Evolutionary conservation across 2,888 invertebrate genomes (phyloP).

Genomic region (Drosophila atroscutellata): DNA sequence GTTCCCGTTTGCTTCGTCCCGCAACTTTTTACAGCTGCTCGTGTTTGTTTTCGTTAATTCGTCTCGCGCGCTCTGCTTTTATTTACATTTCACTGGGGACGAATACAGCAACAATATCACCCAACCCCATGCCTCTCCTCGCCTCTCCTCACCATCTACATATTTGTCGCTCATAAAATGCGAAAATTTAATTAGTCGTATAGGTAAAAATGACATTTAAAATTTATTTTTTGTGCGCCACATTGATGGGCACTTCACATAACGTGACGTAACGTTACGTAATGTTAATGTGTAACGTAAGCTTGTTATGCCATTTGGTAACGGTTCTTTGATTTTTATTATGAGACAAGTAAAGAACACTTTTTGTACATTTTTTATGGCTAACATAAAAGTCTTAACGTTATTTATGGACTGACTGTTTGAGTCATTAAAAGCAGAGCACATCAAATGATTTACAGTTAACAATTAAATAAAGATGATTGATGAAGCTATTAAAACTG

Average conservation of each 20-base stretch:
- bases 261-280: neutral
- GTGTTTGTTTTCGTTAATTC: constrained; percentile 76
- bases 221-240: constrained; percentile 55
- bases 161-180: constrained; percentile 65
- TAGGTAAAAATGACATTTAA: constrained; percentile 74
- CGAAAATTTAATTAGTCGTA: constrained; percentile 78
- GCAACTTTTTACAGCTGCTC: constrained; percentile 57
- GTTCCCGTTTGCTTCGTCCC: neutral
- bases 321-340: constrained; percentile 25
- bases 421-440: constrained; percentile 4
- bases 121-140: neutral
- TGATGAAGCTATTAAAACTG: neutral
- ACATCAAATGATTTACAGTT: constrained; percentile 10
- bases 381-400: constrained; percentile 10
- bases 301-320: constrained; percentile 15
- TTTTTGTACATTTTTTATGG: constrained; percentile 26
- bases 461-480: constrained; percentile 4
- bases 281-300: constrained; percentile 5
- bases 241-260: constrained; percentile 20
- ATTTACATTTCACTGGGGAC: constrained; percentile 64
- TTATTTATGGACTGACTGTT: constrained; percentile 13
- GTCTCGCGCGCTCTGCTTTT: constrained; percentile 54
- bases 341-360: constrained; percentile 2
- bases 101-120: neutral
- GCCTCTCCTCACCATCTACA: neutral